Evolutionary conservation across 1,140 invertebrate species (phyloP).

Genomic region (Hycleus cichorii): DNA sequence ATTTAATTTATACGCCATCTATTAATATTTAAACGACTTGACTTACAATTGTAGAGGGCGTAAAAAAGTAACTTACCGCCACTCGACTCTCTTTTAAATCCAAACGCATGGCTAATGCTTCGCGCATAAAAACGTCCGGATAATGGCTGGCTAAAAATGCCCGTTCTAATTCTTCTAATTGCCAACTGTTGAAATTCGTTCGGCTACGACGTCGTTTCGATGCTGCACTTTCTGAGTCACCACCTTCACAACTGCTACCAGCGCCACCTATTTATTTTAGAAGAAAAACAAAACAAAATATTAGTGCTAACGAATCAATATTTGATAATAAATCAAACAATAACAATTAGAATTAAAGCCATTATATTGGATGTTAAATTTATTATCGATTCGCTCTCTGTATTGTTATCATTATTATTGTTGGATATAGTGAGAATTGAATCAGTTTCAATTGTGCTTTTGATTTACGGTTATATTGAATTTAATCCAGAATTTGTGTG

Average conservation of each 20-base stretch:
- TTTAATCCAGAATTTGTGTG: no score
- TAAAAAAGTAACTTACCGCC: conserved; percentile 68
- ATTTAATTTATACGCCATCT: no score
- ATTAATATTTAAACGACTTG: no score
- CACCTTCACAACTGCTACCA: conserved; percentile 49
- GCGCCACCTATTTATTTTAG: conserved; percentile 29
- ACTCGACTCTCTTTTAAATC: conserved; percentile 97
- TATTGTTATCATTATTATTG: neutral
- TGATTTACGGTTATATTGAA: neutral
- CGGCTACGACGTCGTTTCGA: conserved; percentile 81
- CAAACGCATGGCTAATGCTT: conserved; percentile 88
- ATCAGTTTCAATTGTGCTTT: conserved; percentile 11
- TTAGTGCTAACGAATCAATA: no score
- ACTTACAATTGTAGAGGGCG: no score
- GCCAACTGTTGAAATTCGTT: conserved; percentile 99
- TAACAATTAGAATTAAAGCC: no score
- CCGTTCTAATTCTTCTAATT: conserved; percentile 94
- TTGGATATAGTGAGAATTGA: neutral
- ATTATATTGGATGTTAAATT: no score
- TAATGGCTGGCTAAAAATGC: conserved; percentile 96
- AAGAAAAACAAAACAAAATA: no score
- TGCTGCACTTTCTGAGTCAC: conserved; percentile 57
- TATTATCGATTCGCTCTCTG: conserved; percentile 1
- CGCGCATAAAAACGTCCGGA: conserved; percentile 97
- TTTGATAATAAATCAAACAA: no score